Evolutionary conservation across 2,797 vertebrate species (phyloP).

Genomic region (Semotilus atromaculatus): DNA sequence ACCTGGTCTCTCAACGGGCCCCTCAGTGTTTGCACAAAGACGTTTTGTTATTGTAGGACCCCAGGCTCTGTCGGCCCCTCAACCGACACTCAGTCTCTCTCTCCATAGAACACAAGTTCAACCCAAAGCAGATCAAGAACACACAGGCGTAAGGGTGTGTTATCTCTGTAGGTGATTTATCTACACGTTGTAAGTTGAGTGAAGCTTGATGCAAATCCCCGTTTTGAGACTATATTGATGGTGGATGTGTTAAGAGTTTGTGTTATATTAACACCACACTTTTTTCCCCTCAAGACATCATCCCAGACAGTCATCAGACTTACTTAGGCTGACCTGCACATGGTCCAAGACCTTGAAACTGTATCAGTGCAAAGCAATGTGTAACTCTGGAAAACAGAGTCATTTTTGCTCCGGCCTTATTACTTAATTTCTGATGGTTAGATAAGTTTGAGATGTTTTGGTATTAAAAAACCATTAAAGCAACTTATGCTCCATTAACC

Average conservation of each 20-base stretch:
- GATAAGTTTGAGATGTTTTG: constrained; percentile 18
- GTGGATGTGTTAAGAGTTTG: constrained; percentile 15
- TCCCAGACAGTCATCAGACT: constrained; percentile 16
- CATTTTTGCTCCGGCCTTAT: constrained; percentile 54
- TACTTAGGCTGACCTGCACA: constrained; percentile 1
- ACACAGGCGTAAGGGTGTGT: constrained; percentile 19
- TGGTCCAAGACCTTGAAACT: constrained; percentile 47
- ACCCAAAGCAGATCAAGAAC: constrained; percentile 31
- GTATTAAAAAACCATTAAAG: constrained; percentile 40
- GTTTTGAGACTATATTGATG: neutral
- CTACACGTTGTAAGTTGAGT: neutral
- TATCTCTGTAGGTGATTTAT: constrained; percentile 39
- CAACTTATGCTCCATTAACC: constrained; percentile 44
- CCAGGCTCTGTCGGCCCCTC: constrained; percentile 61
- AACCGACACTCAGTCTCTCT: constrained; percentile 47
- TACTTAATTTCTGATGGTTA: constrained; percentile 36
- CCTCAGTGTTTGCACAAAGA: constrained; percentile 72
- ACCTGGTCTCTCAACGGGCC: constrained; percentile 62
- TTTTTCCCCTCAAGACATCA: neutral
- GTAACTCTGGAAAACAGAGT: constrained; percentile 56
- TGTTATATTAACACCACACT: constrained; percentile 1
- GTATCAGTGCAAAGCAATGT: constrained; percentile 57
- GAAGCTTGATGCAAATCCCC: neutral
- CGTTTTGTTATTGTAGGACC: constrained; percentile 77
- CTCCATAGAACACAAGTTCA: constrained; percentile 33